Evolutionary conservation across 2,113 vertebrate species (phyloP), one percentile per base, ranked within the genome.

Genomic region (Strigops habroptila): DNA sequence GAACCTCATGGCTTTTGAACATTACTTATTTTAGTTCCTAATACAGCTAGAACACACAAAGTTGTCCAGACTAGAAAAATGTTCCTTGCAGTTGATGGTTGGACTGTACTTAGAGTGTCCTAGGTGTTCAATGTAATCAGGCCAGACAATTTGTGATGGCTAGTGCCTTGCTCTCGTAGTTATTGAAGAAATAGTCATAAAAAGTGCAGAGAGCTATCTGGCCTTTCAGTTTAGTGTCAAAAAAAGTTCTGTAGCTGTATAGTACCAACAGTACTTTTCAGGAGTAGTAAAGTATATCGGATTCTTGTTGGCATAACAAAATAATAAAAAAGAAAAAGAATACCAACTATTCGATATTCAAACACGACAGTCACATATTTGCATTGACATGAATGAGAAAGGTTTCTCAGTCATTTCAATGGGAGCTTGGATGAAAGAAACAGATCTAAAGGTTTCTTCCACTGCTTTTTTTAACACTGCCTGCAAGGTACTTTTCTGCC

Each of bases 381-480:
- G 84, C 87, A 89, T 62, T 95, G 86, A 86, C 69, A 83, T 77
- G 73, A 97, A 94, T 91, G 71, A 86, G 65, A 74, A 77, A 60
- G 77, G 52, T 91, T 95, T 83, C 88, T 86, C 67, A 84, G 85
- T 73, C 80, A 76, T 95, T 90, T 91, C 88, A 90, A 35, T 69
- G 33, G 73, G 67, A 96, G 18, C 41, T 48, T 75, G 77, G 89
- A 97, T 95, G 67, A 97, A 96, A 97, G 94, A 92, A 96, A 71
- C 43, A 92, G 81, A 87, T 96, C 91, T 91, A 82, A 97, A 94
- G 73, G 41, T 74, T 92, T 92, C 70, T 93, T 95, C 63, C 53
- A 63, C 60, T 52, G 12, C 18, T 82, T 86, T 88, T 88, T 88
- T 60, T 24, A 89, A 88, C 68, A 71, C 39, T 90, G 69, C 77